Base-by-base conservation (phyloP, 1,140 invertebrate genomes). In the Drosophila ambigua region DNA sequence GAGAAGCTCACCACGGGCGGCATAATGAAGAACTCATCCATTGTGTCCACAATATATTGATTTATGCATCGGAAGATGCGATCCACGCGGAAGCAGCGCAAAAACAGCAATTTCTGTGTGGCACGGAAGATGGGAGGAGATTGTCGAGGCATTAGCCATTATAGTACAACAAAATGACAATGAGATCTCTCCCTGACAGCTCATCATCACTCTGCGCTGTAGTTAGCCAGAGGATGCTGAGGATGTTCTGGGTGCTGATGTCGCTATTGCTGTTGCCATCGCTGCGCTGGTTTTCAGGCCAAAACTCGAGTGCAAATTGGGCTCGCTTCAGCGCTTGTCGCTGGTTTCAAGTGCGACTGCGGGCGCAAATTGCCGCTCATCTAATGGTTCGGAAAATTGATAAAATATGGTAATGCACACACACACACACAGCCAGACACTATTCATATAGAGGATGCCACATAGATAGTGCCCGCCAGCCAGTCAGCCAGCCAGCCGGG, bases 31-130 rank as follows among this genome's bases (percentile, higher is more conserved):
- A 96, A 94, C 90, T 97, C 95, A 43, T 97, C 96, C 96, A 98
- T 97, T 2, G 94, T 94, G 50, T 94, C 93, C 4, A 94, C 95
- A 72, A 98, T 96, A 88, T 96, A 98, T 89, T 96, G 94, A 24
- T 95, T 95, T 52, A 98, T 94, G 24, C 95, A 95, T 49, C 95
- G 92, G 92, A 96, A 97, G n/a, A 98, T 95, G 65, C 97, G 93
- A 92, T 98, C 97, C 6, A 97, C 94, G 23, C 97, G 94, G 92
- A 98, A 97, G 89, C 97, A 98, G 26, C 97, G 93, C 8, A 98
- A 91, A 26, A 98, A 83, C 95, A 98, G 96, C 28, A 98, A 92
- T 43, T 94, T 92, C 80, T 97, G 52, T 76, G 53, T 46, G 57
- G 41, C 31, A 26, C 35, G 35, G 46, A 7, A 39, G 16, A 67